Evolutionary conservation across 2,113 vertebrate species (phyloP).

Genomic region (Mustelus asterias): DNA sequence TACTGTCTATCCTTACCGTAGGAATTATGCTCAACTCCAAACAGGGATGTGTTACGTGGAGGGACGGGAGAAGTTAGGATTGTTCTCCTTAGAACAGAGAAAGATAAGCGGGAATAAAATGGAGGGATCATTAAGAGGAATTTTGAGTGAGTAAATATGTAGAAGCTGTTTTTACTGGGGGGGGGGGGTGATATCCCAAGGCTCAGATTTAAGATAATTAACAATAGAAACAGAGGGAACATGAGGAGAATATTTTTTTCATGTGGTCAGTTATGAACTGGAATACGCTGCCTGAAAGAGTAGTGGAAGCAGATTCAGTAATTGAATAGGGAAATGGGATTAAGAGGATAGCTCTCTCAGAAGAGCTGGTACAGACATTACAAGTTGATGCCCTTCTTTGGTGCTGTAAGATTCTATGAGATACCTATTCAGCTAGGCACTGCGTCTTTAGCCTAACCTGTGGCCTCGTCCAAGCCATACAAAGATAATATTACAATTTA

Average conservation of each 20-base stretch:
- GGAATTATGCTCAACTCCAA: neutral
- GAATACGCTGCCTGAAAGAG: neutral
- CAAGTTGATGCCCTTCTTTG: neutral
- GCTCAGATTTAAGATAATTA: neutral
- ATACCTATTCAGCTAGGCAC: neutral
- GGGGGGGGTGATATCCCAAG: neutral
- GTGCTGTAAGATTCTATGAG: neutral
- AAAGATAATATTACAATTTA: neutral
- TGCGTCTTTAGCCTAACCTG: neutral
- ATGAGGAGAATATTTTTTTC: neutral
- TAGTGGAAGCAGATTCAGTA: neutral
- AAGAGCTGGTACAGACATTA: neutral
- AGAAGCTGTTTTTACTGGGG: neutral
- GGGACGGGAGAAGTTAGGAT: neutral
- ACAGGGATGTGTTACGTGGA: neutral
- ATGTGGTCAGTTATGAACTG: neutral
- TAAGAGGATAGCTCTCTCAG: neutral
- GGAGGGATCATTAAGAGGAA: neutral
- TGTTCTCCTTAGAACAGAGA: neutral
- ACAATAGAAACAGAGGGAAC: neutral
- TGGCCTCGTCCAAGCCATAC: neutral
- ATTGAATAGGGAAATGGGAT: neutral
- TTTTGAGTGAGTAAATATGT: neutral
- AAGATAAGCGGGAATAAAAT: neutral
- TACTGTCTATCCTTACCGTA: neutral